A percentile compares a stretch with the other conserved stretches of the same genome.
These are phyloP conservation scores for Xerus rutilus DNA, from an alignment of 2,797 vertebrate species.

Conservation along the genomic window DNA sequence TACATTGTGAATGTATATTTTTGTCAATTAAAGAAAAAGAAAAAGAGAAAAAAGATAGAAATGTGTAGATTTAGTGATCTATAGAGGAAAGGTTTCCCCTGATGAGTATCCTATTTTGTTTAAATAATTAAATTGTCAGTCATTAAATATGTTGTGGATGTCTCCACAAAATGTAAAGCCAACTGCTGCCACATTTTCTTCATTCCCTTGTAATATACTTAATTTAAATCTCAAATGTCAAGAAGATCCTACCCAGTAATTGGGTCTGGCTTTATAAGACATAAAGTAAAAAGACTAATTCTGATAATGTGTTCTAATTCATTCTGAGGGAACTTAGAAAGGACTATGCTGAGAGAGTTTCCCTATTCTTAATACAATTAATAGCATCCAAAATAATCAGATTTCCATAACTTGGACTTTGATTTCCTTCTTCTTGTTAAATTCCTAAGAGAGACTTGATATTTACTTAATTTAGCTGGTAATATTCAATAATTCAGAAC, in stretches of 20 bases:
- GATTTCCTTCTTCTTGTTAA: slow-evolving; percentile 35
- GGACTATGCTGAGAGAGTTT: background rate
- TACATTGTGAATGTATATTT: background rate
- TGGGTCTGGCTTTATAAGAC: slow-evolving; percentile 33
- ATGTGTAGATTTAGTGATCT: background rate
- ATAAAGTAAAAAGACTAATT: slow-evolving; percentile 6
- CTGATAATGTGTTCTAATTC: slow-evolving; percentile 16
- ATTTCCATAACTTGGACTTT: background rate
- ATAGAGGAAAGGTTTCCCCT: background rate
- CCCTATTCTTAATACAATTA: background rate
- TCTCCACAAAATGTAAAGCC: background rate
- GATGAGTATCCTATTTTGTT: slow-evolving; percentile 10
- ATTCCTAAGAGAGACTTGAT: slow-evolving; percentile 41
- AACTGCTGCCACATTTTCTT: slow-evolving; percentile 11
- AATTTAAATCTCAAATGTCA: slow-evolving; percentile 26
- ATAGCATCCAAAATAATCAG: slow-evolving; percentile 31
- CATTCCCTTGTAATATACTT: background rate
- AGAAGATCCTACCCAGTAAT: background rate
- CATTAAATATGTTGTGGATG: background rate
- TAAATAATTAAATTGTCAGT: background rate
- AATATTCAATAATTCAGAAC: slow-evolving; percentile 58
- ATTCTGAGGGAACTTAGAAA: background rate
- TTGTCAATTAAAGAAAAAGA: background rate
- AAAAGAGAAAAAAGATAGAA: background rate
- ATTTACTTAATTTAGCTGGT: slow-evolving; percentile 45